Base-by-base conservation (phyloP, 2,888 invertebrate genomes). In the Opisthograptis luteolata region DNA sequence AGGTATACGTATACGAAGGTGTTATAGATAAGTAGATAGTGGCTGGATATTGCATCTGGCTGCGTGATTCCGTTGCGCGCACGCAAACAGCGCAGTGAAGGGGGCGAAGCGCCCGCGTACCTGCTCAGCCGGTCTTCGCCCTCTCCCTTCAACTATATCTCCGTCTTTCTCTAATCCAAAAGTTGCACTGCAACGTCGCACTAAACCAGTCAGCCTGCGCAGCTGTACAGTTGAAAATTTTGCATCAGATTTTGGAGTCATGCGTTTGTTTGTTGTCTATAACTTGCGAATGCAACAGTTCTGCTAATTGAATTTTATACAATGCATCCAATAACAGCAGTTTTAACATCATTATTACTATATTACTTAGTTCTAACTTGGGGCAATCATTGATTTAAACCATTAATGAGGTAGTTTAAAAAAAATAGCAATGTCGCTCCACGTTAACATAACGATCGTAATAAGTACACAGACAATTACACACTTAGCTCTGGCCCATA, bases 41-140 rank as follows among this genome's bases (percentile, higher is more conserved):
- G 9, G n/a, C n/a, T n/a, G n/a, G 15, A 40, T 32, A 28, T 19
- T 41, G 76, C 79, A 79, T 78, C 77, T 76, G 76, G 76, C 71
- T 66, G 70, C 68, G 72, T 76, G 81, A 79, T 80, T 80, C 77
- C 58, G 70, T 64, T 73, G 73, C 69, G 72, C 68, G 63, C 70
- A 67, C 64, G 47, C 46, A 40, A 35, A 14, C 39, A 20, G 31
- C 28, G 25, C 32, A 31, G 19, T 13, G 27, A 36, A 9, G 59
- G 53, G 65, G 62, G 62, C 65, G 70, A 59, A 64, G 66, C 65
- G 58, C 65, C 58, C 66, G 66, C 60, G 71, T 79, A 78, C 81
- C 80, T 80, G 81, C 72, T 62, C 64, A 66, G 78, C 83, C 79
- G 78, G 82, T 83, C 71, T 70, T 61, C 57, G 49, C 69, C 56